A percentile compares a stretch with the other conserved stretches of the same genome.
Evolutionary conservation across 2,113 vertebrate genomes (phyloP).

Genomic region (Heteronetta atricapilla): DNA sequence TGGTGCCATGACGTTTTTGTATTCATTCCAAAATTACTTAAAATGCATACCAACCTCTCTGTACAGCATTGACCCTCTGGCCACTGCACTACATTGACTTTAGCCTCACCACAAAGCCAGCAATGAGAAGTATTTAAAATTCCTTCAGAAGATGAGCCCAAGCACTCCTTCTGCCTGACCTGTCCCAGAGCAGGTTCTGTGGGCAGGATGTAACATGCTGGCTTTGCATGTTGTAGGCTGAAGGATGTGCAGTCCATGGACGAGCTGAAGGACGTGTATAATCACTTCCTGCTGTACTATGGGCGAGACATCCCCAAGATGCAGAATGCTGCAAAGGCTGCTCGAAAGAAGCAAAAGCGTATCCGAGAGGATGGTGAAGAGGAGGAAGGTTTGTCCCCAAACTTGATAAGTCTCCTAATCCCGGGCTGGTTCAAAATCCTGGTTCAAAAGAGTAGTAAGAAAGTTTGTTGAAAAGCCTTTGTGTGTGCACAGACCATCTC

Average conservation of each 20-base stretch:
- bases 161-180: not conserved
- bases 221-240: constrained; percentile 74
- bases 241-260: constrained; percentile 98
- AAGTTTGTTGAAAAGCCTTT: not conserved
- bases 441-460: not conserved
- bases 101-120: not conserved
- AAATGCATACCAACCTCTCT: rapidly evolving
- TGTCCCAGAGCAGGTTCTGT: not conserved
- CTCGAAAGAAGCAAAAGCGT: constrained; percentile 91
- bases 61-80: not conserved
- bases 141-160: not conserved
- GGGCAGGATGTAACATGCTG: not conserved
- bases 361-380: constrained; percentile 89
- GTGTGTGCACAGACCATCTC: not conserved
- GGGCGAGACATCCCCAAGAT: constrained; percentile 97
- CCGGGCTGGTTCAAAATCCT: not conserved
- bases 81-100: not conserved
- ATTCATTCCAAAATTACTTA: not conserved
- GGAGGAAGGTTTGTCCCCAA: constrained; percentile 76
- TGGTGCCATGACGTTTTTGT: not conserved
- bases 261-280: constrained; percentile 94
- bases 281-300: constrained; percentile 97
- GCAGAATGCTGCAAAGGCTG: constrained; percentile 93
- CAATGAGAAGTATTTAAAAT: not conserved
- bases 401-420: not conserved